phyloP scores from a whole-genome alignment of 2,797 vertebrate genomes.

The Eulemur rubriventer region DNA sequence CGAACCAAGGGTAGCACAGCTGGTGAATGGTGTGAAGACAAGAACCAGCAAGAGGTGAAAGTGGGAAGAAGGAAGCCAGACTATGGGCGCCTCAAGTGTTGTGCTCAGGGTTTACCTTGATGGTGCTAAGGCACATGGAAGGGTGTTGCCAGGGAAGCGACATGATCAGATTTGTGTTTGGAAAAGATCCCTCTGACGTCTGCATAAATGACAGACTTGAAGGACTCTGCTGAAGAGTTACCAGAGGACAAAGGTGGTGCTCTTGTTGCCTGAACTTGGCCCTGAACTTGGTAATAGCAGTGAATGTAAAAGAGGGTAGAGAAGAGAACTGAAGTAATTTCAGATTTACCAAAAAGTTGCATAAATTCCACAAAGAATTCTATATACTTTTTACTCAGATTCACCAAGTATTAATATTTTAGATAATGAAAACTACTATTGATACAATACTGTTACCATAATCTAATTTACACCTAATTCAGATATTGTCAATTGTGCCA shows the following conservation, averaged over 20 bases:
- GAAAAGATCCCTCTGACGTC: not conserved
- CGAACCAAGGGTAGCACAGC: not conserved
- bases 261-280: not conserved
- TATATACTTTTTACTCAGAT: not conserved
- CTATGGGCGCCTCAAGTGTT: fast-evolving
- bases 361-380: not conserved
- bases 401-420: not conserved
- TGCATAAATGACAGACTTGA: not conserved
- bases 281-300: not conserved
- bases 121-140: too few species aligned
- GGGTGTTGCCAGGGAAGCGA: fast-evolving
- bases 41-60: not conserved
- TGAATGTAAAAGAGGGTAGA: not conserved
- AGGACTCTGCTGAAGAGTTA: not conserved
- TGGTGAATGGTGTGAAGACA: not conserved
- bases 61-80: not conserved
- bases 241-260: not conserved
- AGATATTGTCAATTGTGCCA: not conserved
- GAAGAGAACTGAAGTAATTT: not conserved
- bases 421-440: not conserved
- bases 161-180: not conserved
- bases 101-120: not conserved
- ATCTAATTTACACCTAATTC: not conserved
- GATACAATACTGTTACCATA: not conserved
- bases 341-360: not conserved